Base-by-base conservation (phyloP, 1,140 invertebrate genomes). In the Meloidogyne hapla region DNA sequence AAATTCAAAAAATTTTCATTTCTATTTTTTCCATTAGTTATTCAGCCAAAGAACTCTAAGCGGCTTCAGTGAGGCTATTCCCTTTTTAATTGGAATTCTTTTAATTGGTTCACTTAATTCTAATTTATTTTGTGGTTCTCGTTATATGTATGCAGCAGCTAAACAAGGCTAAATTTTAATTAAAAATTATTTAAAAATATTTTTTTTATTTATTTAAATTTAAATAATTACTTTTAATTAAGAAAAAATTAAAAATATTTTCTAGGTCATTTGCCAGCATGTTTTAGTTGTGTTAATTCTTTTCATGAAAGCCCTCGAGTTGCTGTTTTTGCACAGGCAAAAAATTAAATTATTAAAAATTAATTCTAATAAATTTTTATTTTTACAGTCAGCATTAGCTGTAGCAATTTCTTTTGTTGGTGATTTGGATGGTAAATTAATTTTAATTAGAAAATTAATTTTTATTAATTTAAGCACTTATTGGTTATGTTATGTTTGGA, bases 81-180 rank as follows among this genome's bases (percentile, higher is more conserved):
- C 84, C 1, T 86, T 86, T 64, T 67, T 86, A 15, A 87, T 86
- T 64, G 84, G 84, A 3, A 76, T 86, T 45, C 77, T 86, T 12
- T 74, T 86, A 25, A 77, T 87, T 63, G 84, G 84, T 15, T 87
- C 85, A 25, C 74, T 86, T 38, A 86, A 86, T 76, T 83, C 84
- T 15, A 86, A 87, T 63, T 64, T 86, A 33, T 86, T 86, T 73
- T 87, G 76, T 48, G 84, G 84, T 33, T 84, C 83, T 66, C 68
- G 84, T 25, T 86, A 87, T 70, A 88, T 87, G 86, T 87, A 81
- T 74, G 85, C 87, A 21, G 87, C 86, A 6, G 86, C 86, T 18
- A 81, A 79, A 75, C 83, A 87, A 75, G 86, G 86, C 21, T 38
- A 73, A 40, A 38, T 8, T 21, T 33, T n/a, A n/a, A n/a, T n/a